Conservation (phyloP, 2,113 vertebrate genomes). For the Proterorhinus semilunaris region DNA sequence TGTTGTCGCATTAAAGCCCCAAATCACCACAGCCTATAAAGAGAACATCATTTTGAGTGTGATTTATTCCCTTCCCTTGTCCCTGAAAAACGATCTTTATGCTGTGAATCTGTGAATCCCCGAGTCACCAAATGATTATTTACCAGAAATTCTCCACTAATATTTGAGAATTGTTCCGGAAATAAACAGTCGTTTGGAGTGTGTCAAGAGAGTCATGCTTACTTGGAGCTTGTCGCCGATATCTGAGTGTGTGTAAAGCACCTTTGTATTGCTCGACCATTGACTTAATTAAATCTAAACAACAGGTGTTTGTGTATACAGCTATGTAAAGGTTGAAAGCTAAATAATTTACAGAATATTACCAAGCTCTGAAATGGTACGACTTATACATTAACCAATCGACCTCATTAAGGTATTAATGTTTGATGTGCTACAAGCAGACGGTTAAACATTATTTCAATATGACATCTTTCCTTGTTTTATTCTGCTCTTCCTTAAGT, state of each 20-base stretch:
- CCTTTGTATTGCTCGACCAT: not conserved
- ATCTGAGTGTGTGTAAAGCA: not conserved
- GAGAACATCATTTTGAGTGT: not conserved
- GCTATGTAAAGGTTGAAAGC: not conserved
- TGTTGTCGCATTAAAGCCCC: not conserved
- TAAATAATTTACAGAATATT: not conserved
- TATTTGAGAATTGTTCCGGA: slow-evolving; percentile 2
- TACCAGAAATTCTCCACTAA: not conserved
- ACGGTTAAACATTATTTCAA: no score
- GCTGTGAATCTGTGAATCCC: not conserved
- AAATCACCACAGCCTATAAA: not conserved
- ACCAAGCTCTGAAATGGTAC: not conserved
- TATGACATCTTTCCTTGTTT: not conserved
- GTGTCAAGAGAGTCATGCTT: slow-evolving; percentile 1
- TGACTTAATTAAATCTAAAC: not conserved
- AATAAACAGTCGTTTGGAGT: slow-evolving; percentile 1
- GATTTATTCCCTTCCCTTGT: not conserved
- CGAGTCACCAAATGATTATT: not conserved
- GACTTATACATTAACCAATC: not conserved
- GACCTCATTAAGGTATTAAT: no score
- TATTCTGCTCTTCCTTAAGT: not conserved
- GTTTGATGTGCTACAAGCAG: no score
- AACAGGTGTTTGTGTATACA: not conserved
- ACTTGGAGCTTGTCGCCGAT: not conserved
- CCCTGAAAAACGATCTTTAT: not conserved